Percentiles rank a stretch among this genome's conserved stretches.
These are phyloP conservation scores for Tenthredo amoena DNA, from an alignment of 2,888 invertebrate genomes.

Conservation along the genomic window DNA sequence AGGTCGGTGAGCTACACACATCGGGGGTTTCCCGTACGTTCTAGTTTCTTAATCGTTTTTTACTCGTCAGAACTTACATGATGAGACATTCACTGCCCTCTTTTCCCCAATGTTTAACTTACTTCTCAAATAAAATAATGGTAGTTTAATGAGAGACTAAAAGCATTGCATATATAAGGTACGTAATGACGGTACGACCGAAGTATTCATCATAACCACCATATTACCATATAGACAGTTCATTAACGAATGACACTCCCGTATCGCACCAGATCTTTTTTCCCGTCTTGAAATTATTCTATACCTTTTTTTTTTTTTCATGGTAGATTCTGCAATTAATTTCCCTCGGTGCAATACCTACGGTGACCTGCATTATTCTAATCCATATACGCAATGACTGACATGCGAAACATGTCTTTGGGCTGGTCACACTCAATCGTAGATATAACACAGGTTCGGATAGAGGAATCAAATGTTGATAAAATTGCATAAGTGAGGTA, in stretches of 20 bases:
- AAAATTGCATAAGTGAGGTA: not conserved
- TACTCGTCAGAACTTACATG: not conserved
- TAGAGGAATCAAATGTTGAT: not conserved
- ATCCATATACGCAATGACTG: too few relatives aligned
- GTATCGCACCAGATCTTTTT: not conserved
- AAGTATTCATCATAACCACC: too few relatives aligned
- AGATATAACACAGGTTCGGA: not conserved
- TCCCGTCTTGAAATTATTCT: not conserved
- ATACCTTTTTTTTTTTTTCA: not conserved
- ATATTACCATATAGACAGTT: not conserved
- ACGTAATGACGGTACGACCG: too few relatives aligned
- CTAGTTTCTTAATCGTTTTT: not conserved
- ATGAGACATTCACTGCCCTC: not conserved
- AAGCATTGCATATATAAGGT: too few relatives aligned
- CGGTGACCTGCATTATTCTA: too few relatives aligned
- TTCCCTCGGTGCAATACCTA: too few relatives aligned
- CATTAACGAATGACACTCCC: not conserved
- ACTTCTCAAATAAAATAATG: not conserved
- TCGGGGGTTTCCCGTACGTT: not conserved
- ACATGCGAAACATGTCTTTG: too few relatives aligned
- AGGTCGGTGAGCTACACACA: not conserved
- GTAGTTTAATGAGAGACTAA: too few relatives aligned
- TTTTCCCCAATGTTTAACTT: not conserved
- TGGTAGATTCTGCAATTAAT: too few relatives aligned
- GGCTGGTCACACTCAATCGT: too few relatives aligned